Evolutionary conservation across 2,888 invertebrate genomes (phyloP).

Genomic region (Keiferia lycopersicella): DNA sequence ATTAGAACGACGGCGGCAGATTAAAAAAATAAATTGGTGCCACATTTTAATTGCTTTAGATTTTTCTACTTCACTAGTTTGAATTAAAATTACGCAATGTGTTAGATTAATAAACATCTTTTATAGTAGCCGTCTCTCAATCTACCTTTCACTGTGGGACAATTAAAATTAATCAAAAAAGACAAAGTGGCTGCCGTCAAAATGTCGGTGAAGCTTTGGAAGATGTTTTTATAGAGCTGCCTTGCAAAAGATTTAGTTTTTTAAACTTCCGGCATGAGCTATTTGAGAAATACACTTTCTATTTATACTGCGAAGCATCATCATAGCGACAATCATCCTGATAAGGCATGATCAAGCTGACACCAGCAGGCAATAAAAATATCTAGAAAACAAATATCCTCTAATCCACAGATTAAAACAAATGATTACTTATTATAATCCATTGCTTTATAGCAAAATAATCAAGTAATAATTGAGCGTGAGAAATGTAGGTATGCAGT

Average conservation of each 20-base stretch:
- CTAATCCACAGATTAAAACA: too few relatives aligned
- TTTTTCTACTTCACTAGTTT: slow-evolving; percentile 17
- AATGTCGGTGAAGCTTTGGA: slow-evolving; percentile 29
- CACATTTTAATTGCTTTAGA: slow-evolving; percentile 27
- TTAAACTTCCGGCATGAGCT: too few relatives aligned
- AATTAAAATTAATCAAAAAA: slow-evolving; percentile 58
- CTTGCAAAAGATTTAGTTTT: neutral
- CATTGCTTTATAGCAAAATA: too few relatives aligned
- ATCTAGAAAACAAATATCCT: too few relatives aligned
- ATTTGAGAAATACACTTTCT: neutral
- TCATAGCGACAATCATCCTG: too few relatives aligned
- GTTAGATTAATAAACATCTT: slow-evolving; percentile 27
- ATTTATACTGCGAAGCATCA: too few relatives aligned
- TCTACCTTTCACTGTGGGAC: slow-evolving; percentile 55
- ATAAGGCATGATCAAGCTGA: too few relatives aligned
- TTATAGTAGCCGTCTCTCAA: slow-evolving; percentile 37
- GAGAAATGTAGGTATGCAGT: too few relatives aligned
- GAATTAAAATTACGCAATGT: slow-evolving; percentile 27
- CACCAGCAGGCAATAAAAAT: too few relatives aligned
- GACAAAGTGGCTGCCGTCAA: slow-evolving; percentile 42
- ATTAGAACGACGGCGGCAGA: slow-evolving; percentile 23
- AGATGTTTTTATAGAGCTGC: slow-evolving; percentile 4
- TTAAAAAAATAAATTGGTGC: slow-evolving; percentile 22
- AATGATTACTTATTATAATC: too few relatives aligned
- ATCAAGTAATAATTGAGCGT: too few relatives aligned